Evolutionary conservation across 2,113 vertebrate species (phyloP), one percentile per base, ranked within the genome.

Genomic region (Rafetus swinhoei): DNA sequence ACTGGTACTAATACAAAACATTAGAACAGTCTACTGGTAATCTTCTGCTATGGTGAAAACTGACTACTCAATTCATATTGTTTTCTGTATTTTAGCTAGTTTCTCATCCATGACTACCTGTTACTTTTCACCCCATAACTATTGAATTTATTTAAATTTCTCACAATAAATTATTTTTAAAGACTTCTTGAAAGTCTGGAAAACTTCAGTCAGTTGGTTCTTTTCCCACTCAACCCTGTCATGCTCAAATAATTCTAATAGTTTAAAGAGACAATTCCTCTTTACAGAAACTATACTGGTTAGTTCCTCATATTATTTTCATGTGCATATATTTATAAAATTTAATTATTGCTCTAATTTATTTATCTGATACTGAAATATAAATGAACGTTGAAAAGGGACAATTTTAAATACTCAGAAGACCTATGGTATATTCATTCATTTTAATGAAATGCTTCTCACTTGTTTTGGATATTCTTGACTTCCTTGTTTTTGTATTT

Each of bases 341-440:
- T 19, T 4, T 88, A 52, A 72, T 27, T 3, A 35, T 72, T 72
- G 21, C 14, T n/a, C 32, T 74, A 82, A 82, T 2, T 4, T 9
- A 59, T 50, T 52, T 89, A 81, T 27, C 0, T 4, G 35, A 2
- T 50, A 85, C 2, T 29, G 2, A 0, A 1, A 7, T 7, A 15
- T 10, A 72, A 55, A 3, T 0, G 1, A 0, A 6, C 15, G 86
- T 88, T 53, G 65, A 35, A 72, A 72, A 19, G n/a, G 65, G 9
- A n/a, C 27, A 65, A 65, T 18, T 35, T n/a, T 72, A 72, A 16
- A 72, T 35, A 72, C 18, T 35, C 65, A n/a, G 6, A 32, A 35
- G n/a, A n/a, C 7, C 18, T 35, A 32, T 72, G 65, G 32, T n/a
- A n/a, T 72, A n/a, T 84, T 74, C 12, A 69, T 0, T 24, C 1